Evolutionary conservation across 2,797 vertebrate species (phyloP), one percentile per base, ranked within the genome.

Genomic region (Urophycis tenuis): DNA sequence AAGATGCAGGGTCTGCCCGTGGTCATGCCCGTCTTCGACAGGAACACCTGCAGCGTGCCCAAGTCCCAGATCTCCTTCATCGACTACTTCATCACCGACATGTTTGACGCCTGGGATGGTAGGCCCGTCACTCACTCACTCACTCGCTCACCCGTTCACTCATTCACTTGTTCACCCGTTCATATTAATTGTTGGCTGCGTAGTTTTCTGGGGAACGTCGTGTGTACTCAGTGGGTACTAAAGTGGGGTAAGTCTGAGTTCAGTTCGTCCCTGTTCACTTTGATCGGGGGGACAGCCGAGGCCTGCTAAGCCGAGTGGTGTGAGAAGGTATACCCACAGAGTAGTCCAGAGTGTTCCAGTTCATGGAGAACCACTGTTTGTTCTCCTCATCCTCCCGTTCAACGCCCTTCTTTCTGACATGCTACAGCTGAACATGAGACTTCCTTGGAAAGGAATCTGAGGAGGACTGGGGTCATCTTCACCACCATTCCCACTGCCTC

Each of bases 61-160:
- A 97, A 96, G 85, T 96, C 96, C 75, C 97, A 99, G 88, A 95
- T 98, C 87, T 98, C 96, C 45, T 99, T 99, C 88, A 98, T 98
- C 0, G 96, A 99, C 90, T 99, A 98, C 90, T 99, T 99, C 92
- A 96, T 99, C 90, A 97, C 94, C 0, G 96, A 96, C 81, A 98
- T 98, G 97, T 98, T 97, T 75, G 95, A 97, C 11, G 96, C 97
- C 78, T 98, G 96, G 97, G 96, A 98, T n/a, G 96, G 97, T 99
- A 92, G 93, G 90, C 9, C 3, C 36, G 8, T 12, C 14, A 11
- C 1, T 39, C 36, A 39, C 7, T 39, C n/a, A n/a, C n/a, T n/a
- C n/a, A n/a, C n/a, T n/a, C n/a, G n/a, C n/a, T n/a, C n/a, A n/a
- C n/a, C n/a, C n/a, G n/a, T n/a, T n/a, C n/a, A n/a, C n/a, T n/a